These are phyloP conservation scores for Tribolium freemani DNA, from an alignment of 2,888 invertebrate genomes.

Conservation along the genomic window DNA sequence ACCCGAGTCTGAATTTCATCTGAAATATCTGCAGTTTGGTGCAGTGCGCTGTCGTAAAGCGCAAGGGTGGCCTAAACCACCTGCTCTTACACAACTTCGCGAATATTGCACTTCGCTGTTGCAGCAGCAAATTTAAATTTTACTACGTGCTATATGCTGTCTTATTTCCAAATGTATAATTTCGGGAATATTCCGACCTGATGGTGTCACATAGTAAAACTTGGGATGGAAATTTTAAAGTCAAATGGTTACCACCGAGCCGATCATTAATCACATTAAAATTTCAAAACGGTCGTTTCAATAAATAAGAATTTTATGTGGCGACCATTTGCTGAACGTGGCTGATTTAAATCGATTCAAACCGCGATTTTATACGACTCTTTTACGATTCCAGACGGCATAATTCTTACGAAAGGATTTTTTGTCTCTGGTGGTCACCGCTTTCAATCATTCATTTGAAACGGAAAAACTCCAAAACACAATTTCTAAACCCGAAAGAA, in stretches of 20 bases:
- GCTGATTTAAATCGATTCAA: slow-evolving; percentile 36
- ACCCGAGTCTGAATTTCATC: slow-evolving; percentile 35
- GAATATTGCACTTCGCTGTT: slow-evolving; percentile 30
- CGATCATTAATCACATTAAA: slow-evolving; percentile 10
- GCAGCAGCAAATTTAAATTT: slow-evolving; percentile 20
- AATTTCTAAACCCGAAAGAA: not conserved
- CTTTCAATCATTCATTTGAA: slow-evolving; percentile 1
- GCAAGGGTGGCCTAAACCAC: slow-evolving; percentile 36
- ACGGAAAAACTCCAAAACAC: slow-evolving; percentile 1
- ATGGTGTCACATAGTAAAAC: not conserved
- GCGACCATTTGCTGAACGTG: slow-evolving; percentile 26
- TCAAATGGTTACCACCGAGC: not conserved
- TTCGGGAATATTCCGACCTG: not conserved
- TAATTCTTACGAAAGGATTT: slow-evolving; percentile 25
- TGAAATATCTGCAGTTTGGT: slow-evolving; percentile 43
- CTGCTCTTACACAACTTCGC: slow-evolving; percentile 26
- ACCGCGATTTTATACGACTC: slow-evolving; percentile 32
- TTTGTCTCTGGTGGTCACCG: slow-evolving; percentile 6
- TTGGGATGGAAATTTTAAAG: not conserved
- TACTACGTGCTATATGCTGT: not conserved
- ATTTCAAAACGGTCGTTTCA: slow-evolving; percentile 16
- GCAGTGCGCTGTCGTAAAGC: slow-evolving; percentile 43
- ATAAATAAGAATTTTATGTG: slow-evolving; percentile 36
- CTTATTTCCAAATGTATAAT: not conserved
- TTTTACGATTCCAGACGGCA: slow-evolving; percentile 33